A percentile compares a stretch with the other conserved stretches of the same genome.
Evolutionary conservation across 64 coral and sea anemone genomes (phyloP).

Genomic region (Orbicella faveolata): DNA sequence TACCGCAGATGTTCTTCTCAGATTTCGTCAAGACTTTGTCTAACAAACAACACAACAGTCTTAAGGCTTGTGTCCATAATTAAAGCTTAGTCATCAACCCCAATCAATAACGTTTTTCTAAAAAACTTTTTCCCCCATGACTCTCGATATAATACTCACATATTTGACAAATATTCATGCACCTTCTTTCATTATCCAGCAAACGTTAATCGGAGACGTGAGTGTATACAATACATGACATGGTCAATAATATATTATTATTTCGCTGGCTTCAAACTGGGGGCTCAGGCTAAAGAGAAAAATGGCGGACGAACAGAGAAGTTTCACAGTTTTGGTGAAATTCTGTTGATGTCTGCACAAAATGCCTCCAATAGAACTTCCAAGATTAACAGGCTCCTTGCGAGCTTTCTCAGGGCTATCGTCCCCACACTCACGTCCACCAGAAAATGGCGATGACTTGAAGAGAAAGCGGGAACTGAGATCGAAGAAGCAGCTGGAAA

Average conservation of each 20-base stretch:
- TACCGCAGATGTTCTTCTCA: too few species aligned
- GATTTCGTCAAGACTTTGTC: too few species aligned
- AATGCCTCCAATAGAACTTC: slow-evolving; percentile 75
- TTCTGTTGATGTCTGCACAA: background rate
- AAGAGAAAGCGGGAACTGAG: slow-evolving; percentile 81
- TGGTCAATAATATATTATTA: too few species aligned
- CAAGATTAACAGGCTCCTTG: slow-evolving; percentile 92
- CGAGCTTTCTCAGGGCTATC: slow-evolving; percentile 92
- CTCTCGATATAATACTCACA: background rate
- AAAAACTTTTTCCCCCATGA: too few species aligned
- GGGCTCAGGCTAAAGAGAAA: background rate
- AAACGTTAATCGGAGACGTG: too few species aligned
- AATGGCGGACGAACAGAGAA: background rate
- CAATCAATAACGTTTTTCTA: too few species aligned
- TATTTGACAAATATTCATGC: background rate
- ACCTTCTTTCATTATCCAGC: background rate
- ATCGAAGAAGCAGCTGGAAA: slow-evolving; percentile 63
- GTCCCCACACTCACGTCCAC: slow-evolving; percentile 28
- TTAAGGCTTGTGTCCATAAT: too few species aligned
- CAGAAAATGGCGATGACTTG: slow-evolving; percentile 35
- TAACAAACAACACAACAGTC: too few species aligned
- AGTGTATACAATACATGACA: background rate
- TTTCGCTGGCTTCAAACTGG: background rate
- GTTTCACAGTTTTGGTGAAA: background rate
- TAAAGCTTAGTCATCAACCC: too few species aligned